A percentile compares a stretch with the other conserved stretches of the same genome.
phyloP scores from a whole-genome alignment of 2,797 vertebrate genomes.

The Sebastes itinus region DNA sequence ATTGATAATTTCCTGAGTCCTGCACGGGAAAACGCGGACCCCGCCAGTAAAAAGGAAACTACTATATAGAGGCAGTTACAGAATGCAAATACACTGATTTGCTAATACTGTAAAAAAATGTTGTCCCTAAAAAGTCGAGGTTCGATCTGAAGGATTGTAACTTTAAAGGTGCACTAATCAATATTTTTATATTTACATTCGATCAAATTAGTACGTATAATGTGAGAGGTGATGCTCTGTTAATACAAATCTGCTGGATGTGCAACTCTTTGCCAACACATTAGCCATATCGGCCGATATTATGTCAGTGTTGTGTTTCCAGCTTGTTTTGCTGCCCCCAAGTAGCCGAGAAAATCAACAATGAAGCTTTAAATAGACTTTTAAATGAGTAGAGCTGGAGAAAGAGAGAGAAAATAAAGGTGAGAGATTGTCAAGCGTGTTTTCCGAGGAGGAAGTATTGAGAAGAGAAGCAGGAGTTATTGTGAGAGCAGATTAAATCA shows the following conservation, averaged over 20 bases:
- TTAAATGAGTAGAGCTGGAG: background rate
- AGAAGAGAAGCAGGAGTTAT: background rate
- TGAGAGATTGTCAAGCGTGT: background rate
- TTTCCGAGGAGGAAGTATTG: background rate
- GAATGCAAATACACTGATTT: background rate
- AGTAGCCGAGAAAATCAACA: background rate
- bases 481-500: slow-evolving; percentile 46
- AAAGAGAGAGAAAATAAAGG: background rate
- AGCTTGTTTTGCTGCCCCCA: background rate
- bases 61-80: background rate
- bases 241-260: background rate
- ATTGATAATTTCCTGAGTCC: background rate
- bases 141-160: background rate
- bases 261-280: background rate
- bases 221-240: background rate
- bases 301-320: background rate
- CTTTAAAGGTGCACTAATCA: background rate
- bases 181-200: background rate
- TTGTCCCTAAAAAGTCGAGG: background rate
- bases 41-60: background rate
- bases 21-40: background rate
- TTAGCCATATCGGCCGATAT: background rate
- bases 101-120: background rate
- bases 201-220: background rate
- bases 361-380: slow-evolving; percentile 4